Conservation (phyloP, 2,888 invertebrate species). For the Leptogaster cylindrica region DNA sequence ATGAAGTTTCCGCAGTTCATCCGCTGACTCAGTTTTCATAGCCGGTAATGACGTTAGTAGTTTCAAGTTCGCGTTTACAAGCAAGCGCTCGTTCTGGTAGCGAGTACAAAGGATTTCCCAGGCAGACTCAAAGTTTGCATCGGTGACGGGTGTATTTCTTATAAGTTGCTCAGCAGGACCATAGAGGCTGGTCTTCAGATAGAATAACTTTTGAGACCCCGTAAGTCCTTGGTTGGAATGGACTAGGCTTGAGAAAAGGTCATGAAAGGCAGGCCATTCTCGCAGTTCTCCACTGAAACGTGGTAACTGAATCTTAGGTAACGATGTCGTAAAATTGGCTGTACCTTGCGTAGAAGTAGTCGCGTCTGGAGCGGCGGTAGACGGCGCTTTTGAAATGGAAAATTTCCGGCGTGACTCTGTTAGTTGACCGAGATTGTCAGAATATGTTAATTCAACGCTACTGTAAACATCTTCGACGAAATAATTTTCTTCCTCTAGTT, state of each 20-base stretch:
- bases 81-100: conserved; percentile 37
- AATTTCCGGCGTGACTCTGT: background rate
- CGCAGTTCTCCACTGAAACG: background rate
- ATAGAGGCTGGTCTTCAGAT: conserved; percentile 8
- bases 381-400: background rate
- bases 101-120: conserved; percentile 34
- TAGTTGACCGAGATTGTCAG: background rate
- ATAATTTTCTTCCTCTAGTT: background rate
- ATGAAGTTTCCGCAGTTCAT: background rate
- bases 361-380: background rate
- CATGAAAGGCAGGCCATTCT: background rate
- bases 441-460: background rate
- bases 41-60: background rate
- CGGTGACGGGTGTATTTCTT: conserved; percentile 19
- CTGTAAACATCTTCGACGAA: background rate
- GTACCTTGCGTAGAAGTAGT: background rate
- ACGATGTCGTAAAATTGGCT: background rate
- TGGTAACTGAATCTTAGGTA: background rate
- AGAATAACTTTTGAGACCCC: conserved; percentile 25
- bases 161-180: conserved; percentile 23
- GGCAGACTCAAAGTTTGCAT: conserved; percentile 12
- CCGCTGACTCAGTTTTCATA: background rate
- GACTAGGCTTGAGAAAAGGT: background rate
- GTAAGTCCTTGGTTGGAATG: background rate
- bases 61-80: conserved; percentile 28